phyloP scores from a whole-genome alignment of 1,140 invertebrate species.

The Monochamus saltuarius region DNA sequence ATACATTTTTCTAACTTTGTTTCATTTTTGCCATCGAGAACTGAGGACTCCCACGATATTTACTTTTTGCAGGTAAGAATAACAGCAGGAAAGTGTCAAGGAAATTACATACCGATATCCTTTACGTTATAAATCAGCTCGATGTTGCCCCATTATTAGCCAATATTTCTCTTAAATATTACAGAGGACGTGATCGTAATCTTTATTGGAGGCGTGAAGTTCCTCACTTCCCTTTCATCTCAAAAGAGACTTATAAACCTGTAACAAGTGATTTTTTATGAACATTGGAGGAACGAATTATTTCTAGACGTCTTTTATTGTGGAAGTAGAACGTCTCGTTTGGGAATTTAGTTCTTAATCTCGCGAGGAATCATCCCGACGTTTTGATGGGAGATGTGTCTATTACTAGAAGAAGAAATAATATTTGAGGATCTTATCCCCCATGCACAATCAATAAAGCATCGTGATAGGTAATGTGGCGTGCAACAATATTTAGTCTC shows the following conservation, averaged over 20 bases:
- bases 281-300: neutral
- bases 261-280: conserved; percentile 11
- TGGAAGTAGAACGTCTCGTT: conserved; percentile 6
- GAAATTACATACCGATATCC: too few species aligned
- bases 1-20: too few species aligned
- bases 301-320: conserved; percentile 9
- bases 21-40: too few species aligned
- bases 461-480: neutral
- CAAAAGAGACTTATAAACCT: neutral
- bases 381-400: conserved; percentile 9
- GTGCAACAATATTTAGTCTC: conserved; percentile 4
- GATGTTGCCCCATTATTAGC: conserved; percentile 3
- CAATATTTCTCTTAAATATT: conserved; percentile 20
- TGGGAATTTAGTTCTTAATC: conserved; percentile 10
- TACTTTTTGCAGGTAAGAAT: too few species aligned
- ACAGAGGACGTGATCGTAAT: conserved; percentile 17
- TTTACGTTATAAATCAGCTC: too few species aligned
- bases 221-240: too few species aligned
- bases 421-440: neutral
- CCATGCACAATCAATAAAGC: neutral
- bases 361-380: conserved; percentile 6
- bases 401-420: conserved; percentile 4
- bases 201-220: conserved; percentile 3
- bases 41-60: too few species aligned
- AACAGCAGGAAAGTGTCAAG: too few species aligned